phyloP scores from a whole-genome alignment of 92 coral and sea anemone genomes.

The Zoanthus solanderi region DNA sequence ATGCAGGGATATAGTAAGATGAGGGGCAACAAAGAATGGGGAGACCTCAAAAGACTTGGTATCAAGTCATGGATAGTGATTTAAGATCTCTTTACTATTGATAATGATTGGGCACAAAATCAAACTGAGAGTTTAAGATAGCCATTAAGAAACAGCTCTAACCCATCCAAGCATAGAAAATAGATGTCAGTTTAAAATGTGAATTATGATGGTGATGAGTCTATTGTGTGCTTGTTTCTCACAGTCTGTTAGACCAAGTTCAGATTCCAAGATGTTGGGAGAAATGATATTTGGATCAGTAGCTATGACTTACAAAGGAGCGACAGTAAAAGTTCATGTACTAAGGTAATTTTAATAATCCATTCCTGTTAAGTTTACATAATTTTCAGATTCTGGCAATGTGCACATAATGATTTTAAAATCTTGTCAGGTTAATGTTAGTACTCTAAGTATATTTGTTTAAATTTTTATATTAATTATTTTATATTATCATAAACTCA shows the following conservation, averaged over 20 bases:
- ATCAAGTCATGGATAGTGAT: no score
- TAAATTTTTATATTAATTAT: no score
- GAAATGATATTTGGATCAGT: conserved; percentile 99
- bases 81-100: no score
- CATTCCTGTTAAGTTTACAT: background rate
- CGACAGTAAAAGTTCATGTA: conserved; percentile 94
- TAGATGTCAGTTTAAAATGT: no score
- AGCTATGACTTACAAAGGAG: conserved; percentile 97
- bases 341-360: conserved; percentile 67
- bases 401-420: background rate
- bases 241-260: conserved; percentile 79
- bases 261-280: conserved; percentile 93
- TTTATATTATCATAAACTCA: background rate
- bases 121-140: no score
- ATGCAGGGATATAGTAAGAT: no score
- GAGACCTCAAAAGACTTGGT: no score
- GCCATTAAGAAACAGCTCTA: no score
- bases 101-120: no score
- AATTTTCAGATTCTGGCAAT: background rate
- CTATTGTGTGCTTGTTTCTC: background rate
- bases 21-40: no score
- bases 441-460: no score
- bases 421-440: background rate
- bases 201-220: background rate
- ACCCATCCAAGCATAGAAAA: no score